Evolutionary conservation across 2,888 invertebrate genomes (phyloP), one percentile per base, ranked within the genome.

Genomic region (Leptopilina syphax): DNA sequence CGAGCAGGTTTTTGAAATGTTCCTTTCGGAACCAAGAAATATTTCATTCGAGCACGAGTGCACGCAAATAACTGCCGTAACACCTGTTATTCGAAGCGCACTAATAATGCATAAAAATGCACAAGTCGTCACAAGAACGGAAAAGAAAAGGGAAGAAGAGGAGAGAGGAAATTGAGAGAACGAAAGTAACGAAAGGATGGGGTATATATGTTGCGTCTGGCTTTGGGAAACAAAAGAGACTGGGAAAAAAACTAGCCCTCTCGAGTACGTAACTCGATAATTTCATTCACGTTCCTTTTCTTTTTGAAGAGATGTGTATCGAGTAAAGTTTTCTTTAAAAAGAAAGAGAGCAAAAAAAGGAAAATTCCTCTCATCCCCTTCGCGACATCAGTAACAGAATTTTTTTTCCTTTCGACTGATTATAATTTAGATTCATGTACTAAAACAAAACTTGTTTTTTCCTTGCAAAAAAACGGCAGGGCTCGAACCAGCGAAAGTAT

Each of bases 21-120:
- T 67, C 44, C n/a, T 67, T 67, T 67, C 67, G 13, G 24, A 12
- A 54, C 54, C 54, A 54, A 54, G 24, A 70, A 70, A 70, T 70
- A 70, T 70, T 70, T 34, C 34, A 70, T 6, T 70, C 34, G 27
- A 34, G 70, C 70, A 70, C 70, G 34, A 57, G 54, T 54, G 70
- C 70, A 70, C 27, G 54, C 70, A 70, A 70, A 54, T 54, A 70
- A 34, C 54, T 54, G 13, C 54, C 54, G 70, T 54, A 54, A 57
- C 54, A 70, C 54, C 54, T 54, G 70, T 54, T 68, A 70, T 70
- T 70, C 54, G 34, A 27, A 70, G 54, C 70, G 54, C 70, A 70
- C 70, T 70, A 70, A 70, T 70, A 70, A 54, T 70, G 70, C 70
- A 70, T 70, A 70, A 70, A 70, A 70, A 70, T 70, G 70, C 70